Conservation (phyloP, 2,113 vertebrate genomes). For the Actenoides hombroni region DNA sequence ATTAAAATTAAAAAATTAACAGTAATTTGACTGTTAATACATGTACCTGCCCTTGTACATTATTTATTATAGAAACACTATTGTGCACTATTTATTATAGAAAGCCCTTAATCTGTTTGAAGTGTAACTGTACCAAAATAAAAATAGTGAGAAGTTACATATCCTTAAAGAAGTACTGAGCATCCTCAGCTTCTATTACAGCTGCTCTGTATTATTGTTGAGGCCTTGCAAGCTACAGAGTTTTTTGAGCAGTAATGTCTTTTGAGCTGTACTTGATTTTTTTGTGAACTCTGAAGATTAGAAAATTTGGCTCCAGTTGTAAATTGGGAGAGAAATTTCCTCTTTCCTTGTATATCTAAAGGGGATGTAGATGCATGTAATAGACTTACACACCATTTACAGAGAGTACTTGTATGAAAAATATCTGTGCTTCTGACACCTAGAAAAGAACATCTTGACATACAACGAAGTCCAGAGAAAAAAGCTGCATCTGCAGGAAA, state of each 20-base stretch:
- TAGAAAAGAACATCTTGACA: slow-evolving; percentile 64
- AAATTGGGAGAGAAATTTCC: neutral
- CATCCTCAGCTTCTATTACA: neutral
- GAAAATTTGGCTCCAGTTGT: neutral
- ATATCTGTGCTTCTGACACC: slow-evolving; percentile 37
- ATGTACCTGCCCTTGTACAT: neutral
- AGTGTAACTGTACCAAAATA: neutral
- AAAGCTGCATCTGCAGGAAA: slow-evolving; percentile 21
- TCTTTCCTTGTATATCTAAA: neutral
- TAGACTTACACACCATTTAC: neutral
- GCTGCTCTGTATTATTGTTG: neutral
- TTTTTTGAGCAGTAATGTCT: neutral
- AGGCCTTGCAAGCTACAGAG: neutral
- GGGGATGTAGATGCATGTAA: neutral
- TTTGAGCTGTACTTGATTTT: neutral
- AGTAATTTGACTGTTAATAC: neutral
- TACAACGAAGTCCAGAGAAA: slow-evolving; percentile 48
- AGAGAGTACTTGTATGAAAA: neutral
- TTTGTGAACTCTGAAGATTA: neutral
- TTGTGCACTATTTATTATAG: too few relatives aligned
- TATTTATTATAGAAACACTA: too few relatives aligned
- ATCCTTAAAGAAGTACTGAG: neutral
- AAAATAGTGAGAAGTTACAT: neutral
- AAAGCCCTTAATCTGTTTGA: neutral
- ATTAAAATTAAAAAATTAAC: too few relatives aligned